Percentiles rank a stretch among this genome's conserved stretches.
phyloP scores from a whole-genome alignment of 2,113 vertebrate genomes.

The Zingel zingel region DNA sequence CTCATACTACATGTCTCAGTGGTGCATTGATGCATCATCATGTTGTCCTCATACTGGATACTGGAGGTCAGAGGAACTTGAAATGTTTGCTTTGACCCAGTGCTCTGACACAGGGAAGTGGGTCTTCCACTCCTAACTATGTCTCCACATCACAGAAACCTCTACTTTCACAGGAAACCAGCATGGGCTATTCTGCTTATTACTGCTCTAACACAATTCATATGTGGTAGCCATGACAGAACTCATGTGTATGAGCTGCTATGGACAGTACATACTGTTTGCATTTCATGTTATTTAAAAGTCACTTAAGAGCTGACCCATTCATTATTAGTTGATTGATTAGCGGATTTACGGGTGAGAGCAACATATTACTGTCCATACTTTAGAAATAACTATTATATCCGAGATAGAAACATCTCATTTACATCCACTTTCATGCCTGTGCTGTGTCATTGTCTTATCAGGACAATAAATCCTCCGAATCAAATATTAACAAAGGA shows the following conservation, averaged over 20 bases:
- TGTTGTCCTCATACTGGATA: conserved; percentile 37
- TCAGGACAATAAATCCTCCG: conserved; percentile 45
- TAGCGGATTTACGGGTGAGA: not conserved
- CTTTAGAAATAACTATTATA: conserved; percentile 4
- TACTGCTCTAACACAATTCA: not conserved
- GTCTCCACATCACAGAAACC: conserved; percentile 9
- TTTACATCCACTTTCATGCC: conserved; percentile 42
- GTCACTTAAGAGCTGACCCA: not conserved
- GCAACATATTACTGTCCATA: not conserved
- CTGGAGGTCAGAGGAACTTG: conserved; percentile 46
- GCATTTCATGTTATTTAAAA: no score
- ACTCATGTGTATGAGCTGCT: not conserved
- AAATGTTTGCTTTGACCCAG: conserved; percentile 52
- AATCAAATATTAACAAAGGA: conserved; percentile 68
- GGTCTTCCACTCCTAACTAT: conserved; percentile 28
- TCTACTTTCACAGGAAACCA: conserved; percentile 1
- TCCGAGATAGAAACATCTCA: conserved; percentile 23
- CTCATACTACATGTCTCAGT: conserved; percentile 19
- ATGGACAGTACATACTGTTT: not conserved
- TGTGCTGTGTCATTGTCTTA: conserved; percentile 30
- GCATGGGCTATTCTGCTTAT: not conserved
- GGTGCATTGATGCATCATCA: conserved; percentile 53
- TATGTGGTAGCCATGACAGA: not conserved
- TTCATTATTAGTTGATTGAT: not conserved
- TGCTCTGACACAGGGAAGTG: not conserved